phyloP scores from a whole-genome alignment of 2,113 vertebrate species.

The Upupa epops region DNA sequence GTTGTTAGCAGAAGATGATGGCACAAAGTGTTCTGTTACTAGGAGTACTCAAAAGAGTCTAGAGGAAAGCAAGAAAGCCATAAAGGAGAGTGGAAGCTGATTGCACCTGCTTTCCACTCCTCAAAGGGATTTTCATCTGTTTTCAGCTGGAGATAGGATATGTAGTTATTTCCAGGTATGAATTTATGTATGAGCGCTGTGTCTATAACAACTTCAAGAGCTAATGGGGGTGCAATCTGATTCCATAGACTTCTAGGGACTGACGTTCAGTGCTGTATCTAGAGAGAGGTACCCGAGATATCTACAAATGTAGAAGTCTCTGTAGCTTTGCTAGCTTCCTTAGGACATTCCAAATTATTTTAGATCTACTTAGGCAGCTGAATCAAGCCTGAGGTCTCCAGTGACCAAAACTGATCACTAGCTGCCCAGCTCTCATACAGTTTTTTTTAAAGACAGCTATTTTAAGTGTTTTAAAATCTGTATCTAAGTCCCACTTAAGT shows the following conservation, averaged over 20 bases:
- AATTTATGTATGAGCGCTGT: not conserved
- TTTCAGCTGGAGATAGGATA: not conserved
- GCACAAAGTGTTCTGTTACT: not conserved
- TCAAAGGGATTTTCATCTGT: not conserved
- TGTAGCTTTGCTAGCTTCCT: not conserved
- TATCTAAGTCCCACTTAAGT: not conserved
- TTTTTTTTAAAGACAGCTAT: not conserved
- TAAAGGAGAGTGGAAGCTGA: not conserved
- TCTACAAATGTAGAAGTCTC: not conserved
- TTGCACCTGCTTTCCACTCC: not conserved
- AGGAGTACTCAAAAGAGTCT: not conserved
- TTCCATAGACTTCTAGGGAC: not conserved
- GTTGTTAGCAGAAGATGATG: not conserved
- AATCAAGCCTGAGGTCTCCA: not conserved
- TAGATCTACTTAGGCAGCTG: not conserved
- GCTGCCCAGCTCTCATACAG: not conserved
- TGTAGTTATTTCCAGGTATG: not conserved
- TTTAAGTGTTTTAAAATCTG: not conserved
- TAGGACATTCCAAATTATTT: not conserved
- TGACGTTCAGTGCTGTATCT: not conserved
- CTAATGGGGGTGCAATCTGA: accelerated
- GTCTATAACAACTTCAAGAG: not conserved
- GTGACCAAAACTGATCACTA: not conserved
- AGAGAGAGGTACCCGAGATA: not conserved
- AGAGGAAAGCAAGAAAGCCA: not conserved